phyloP scores from a whole-genome alignment of 2,797 vertebrate genomes.

The Tamandua tetradactyla region DNA sequence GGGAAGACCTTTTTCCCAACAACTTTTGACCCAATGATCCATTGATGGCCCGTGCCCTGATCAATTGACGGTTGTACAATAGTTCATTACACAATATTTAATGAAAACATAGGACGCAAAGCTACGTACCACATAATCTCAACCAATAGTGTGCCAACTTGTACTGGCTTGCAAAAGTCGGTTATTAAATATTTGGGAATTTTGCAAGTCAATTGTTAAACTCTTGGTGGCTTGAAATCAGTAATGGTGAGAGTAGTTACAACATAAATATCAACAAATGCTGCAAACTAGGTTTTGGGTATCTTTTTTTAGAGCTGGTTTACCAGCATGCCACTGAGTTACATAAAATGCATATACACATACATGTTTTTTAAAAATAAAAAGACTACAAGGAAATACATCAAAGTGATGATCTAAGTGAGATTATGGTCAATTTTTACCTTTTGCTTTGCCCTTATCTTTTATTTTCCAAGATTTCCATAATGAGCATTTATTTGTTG shows the following conservation, averaged over 20 bases:
- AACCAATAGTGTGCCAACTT: neutral
- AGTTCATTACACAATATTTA: neutral
- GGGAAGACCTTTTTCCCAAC: neutral
- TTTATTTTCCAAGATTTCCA: neutral
- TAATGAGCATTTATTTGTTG: neutral
- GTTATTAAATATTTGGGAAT: neutral
- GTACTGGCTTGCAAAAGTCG: neutral
- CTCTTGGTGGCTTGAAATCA: neutral
- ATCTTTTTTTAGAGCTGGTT: neutral
- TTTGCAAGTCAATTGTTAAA: neutral
- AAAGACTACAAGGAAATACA: neutral
- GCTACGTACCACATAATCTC: neutral
- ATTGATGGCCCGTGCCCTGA: neutral
- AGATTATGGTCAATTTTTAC: neutral
- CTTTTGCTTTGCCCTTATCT: neutral
- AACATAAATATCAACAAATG: neutral
- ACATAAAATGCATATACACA: neutral
- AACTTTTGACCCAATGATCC: neutral
- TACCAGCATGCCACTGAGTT: neutral
- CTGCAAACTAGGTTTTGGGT: neutral
- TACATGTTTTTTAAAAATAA: neutral
- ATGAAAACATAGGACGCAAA: neutral
- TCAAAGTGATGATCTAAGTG: neutral
- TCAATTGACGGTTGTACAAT: neutral
- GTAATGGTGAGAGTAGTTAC: neutral